Evolutionary conservation across 2,797 vertebrate species (phyloP), one percentile per base, ranked within the genome.

Genomic region (Melanotaenia parkinsoni): DNA sequence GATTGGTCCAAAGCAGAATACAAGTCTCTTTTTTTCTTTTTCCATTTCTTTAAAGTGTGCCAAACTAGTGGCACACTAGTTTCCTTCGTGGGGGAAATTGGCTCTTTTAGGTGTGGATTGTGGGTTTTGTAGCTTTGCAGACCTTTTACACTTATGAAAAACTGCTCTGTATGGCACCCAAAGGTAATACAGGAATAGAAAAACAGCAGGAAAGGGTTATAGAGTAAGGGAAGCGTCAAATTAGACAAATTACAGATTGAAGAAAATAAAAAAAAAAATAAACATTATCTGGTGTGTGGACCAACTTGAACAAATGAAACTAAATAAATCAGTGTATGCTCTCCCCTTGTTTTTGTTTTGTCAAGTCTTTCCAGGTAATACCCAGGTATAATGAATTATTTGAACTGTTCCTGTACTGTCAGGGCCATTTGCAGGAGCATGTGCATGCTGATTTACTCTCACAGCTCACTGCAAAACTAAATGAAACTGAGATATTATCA

Each of bases 401-500:
- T 14, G 16, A 10, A 35, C 22, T 47, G 47, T 45, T 58, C 5
- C 26, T 53, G 40, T 26, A 40, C 22, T 50, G n/a, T 58, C 14
- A 24, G 32, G 35, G 22, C 12, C 30, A 59, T 22, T 35, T 45
- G 3, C 26, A n/a, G 32, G 14, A 59, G 30, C 3, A 28, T 60
- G 10, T 18, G 16, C 10, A 20, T 16, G 43, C 20, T 33, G 56
- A 58, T 68, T 58, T 68, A 38, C 24, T 40, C 18, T 43, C n/a
- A 14, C 35, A 1, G 12, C 10, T 32, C 28, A n/a, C 9, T 50
- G 28, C 28, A 63, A 63, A 59, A 33, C 33, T 63, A 32, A 67
- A 70, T 35, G 22, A 40, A 57, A 57, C 43, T 38, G 59, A 79
- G 54, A 47, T 51, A 24, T 47, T 28, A 38, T n/a, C 45, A 35